Evolutionary conservation across 2,797 vertebrate genomes (phyloP).

Genomic region (Alectoris magna): DNA sequence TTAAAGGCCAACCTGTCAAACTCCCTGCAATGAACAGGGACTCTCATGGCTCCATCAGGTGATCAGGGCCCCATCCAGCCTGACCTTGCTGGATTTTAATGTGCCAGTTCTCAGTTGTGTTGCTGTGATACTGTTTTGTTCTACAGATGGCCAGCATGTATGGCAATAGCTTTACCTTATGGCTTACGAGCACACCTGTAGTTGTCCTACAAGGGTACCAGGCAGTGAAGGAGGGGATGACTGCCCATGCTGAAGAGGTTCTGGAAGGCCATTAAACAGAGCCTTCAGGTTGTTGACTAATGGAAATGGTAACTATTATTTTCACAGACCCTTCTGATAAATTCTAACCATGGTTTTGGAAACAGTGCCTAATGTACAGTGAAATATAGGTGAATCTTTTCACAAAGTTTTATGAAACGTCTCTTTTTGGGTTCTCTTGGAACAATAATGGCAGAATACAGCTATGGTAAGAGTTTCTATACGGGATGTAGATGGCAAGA

Average conservation of each 20-base stretch:
- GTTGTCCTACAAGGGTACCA: slow-evolving; percentile 48
- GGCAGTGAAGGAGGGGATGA: slow-evolving; percentile 57
- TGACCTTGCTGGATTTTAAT: background rate
- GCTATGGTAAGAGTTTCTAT: background rate
- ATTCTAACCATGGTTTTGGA: background rate
- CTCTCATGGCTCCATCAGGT: too few species aligned
- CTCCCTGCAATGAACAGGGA: too few species aligned
- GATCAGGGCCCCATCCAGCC: too few species aligned
- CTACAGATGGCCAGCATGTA: slow-evolving; percentile 12
- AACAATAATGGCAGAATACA: background rate
- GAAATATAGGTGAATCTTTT: background rate
- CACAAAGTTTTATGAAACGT: background rate
- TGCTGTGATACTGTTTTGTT: background rate
- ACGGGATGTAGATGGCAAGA: background rate
- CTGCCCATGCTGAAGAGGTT: background rate
- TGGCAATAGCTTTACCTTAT: slow-evolving; percentile 37
- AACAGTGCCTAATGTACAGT: background rate
- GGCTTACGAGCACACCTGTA: background rate
- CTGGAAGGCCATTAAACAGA: background rate
- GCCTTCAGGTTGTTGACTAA: fast-evolving
- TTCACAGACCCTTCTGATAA: background rate
- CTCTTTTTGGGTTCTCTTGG: background rate
- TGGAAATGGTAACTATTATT: slow-evolving; percentile 29
- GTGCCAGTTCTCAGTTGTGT: background rate
- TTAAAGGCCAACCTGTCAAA: too few species aligned